Base-by-base conservation (phyloP, 2,113 vertebrate genomes). In the Sceloporus undulatus region DNA sequence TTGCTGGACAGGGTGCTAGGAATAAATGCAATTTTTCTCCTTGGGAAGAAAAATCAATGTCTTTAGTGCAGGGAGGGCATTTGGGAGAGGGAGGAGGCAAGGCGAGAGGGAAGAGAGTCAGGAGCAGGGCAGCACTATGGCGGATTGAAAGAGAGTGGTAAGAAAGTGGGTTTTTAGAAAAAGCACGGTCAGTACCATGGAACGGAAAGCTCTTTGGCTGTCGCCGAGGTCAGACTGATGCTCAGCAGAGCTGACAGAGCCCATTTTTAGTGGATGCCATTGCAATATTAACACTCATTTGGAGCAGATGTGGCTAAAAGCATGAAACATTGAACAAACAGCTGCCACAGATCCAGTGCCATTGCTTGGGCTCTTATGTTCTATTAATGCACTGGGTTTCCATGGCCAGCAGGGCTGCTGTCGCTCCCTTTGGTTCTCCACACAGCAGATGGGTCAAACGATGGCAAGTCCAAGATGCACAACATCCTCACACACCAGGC, bases 271-370 rank as follows among this genome's bases (percentile, higher is more conserved):
- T 97, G 97, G 96, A 97, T 96, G 96, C 97, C 98, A 96, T 98
- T 98, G 98, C 97, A 98, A 98, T 98, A 99, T 98, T 98, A 98
- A 98, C 98, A 98, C 96, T 98, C 98, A 98, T 98, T 98, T 98
- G 97, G 97, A 98, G 97, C 98, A 99, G 98, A 98, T 99, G 98
- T 98, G 98, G 96, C 98, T 98, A 96, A 97, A 98, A 98, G 97
- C 98, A 99, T 98, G 97, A 99, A 99, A 99, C 98, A 99, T 98
- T 99, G 98, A 99, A 98, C 97, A 98, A 99, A 98, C 98, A 99
- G 98, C 98, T 99, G 99, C 98, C 98, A 96, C 97, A 42, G 97
- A 98, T 99, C 98, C 97, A 97, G 95, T 91, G 97, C 97, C 97
- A 96, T 98, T 94, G 97, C 97, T 90, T 79, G 95, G 97, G 96